Conservation (phyloP, 2,113 vertebrate species). For the Tichodroma muraria region DNA sequence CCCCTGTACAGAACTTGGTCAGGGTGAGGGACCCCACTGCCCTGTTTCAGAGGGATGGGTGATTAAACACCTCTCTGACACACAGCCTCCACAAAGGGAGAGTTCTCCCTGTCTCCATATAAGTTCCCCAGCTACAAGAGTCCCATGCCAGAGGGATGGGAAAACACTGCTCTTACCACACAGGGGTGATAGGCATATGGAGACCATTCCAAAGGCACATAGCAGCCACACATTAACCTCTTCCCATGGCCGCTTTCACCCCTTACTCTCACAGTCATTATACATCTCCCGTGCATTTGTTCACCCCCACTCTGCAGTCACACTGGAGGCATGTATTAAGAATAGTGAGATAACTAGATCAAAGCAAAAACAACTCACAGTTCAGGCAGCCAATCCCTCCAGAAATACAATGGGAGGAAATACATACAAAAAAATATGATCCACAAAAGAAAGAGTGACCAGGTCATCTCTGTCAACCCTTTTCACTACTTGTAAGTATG, state of each 20-base stretch:
- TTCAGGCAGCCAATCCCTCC: neutral
- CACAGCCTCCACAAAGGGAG: neutral
- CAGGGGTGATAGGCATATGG: rapidly evolving
- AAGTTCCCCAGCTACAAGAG: neutral
- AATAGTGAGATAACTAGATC: neutral
- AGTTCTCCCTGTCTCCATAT: neutral
- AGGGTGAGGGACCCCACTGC: neutral
- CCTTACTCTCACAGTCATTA: neutral
- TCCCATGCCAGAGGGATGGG: neutral
- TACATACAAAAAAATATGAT: too few species aligned
- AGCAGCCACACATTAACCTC: neutral
- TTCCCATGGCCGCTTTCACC: neutral
- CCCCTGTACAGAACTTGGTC: neutral
- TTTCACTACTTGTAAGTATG: neutral
- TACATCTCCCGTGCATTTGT: neutral
- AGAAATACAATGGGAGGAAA: too few species aligned
- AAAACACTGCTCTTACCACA: neutral
- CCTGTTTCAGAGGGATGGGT: neutral
- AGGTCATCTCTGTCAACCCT: neutral
- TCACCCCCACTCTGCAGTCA: neutral
- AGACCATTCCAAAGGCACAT: neutral
- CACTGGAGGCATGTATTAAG: neutral
- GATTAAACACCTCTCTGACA: rapidly evolving
- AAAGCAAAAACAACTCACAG: neutral
- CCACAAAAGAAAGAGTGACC: neutral